Base-by-base conservation (phyloP, 2,113 vertebrate species). In the Rhipidura dahli region DNA sequence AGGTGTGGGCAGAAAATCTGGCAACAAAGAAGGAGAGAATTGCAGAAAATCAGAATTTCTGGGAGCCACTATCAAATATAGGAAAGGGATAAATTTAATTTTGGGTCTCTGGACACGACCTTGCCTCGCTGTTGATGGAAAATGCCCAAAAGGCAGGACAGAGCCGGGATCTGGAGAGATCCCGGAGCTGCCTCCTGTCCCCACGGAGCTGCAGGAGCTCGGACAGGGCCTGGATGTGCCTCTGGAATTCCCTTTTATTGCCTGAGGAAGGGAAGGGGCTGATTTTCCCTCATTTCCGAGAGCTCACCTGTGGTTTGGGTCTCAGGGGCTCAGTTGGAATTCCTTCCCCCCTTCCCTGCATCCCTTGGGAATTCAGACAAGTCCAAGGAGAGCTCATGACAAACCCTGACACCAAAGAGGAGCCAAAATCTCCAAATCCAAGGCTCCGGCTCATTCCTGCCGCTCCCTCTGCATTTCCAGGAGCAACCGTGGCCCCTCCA, bases 1-100 rank as follows among this genome's bases (percentile, higher is more conserved):
- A 7, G 3, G 0, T 4, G 10, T 11, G 15, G 13, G 14, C 6
- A 21, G 24, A 16, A 23, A 51, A 20, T 11, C 4, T 39, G 50
- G n/a, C n/a, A 12, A 8, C 9, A 31, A 44, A 23, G 7, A 27
- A 50, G 3, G 23, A 60, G 23, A 39, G 1, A 23, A 44, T 2
- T 27, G 7, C 24, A 57, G 31, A 7, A 66, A 93, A 53, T 1
- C 10, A 6, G 17, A 6, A 2, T 51, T 71, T 22, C 16, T 85
- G 27, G 21, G 44, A 78, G 49, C 45, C 24, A 15, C 10, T 22
- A 10, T 8, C 1, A 51, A 47, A 26, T 11, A 28, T 30, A 47
- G 78, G 44, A 82, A 45, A 18, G 33, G 19, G 63, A 31, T 18
- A 26, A 47, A 17, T 33, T 61, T 30, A 57, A 8, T 11, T 3